Conservation (phyloP, 2,113 vertebrate species). For the Serinus canaria region DNA sequence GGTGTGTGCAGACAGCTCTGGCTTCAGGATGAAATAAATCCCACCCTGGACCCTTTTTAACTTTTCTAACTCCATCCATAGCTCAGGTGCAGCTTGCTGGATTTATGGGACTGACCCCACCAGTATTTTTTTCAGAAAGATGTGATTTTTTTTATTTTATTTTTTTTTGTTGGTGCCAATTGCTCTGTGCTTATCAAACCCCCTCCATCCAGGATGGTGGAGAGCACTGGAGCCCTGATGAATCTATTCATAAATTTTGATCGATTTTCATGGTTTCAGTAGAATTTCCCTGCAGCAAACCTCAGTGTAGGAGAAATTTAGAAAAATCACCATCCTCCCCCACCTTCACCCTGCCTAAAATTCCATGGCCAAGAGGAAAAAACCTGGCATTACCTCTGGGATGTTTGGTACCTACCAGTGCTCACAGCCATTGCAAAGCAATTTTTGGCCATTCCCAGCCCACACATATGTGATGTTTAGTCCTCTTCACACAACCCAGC, state of each 20-base stretch:
- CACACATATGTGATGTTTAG: accelerated
- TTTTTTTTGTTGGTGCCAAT: not conserved
- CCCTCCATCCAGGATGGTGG: not conserved
- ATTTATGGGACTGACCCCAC: not conserved
- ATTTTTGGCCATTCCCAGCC: not conserved
- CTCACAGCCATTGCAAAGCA: not conserved
- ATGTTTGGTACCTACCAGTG: not conserved
- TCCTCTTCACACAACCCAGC: not conserved
- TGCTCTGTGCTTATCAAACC: not conserved
- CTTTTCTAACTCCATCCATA: not conserved
- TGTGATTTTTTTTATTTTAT: not conserved
- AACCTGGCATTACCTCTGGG: not conserved
- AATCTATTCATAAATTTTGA: not conserved
- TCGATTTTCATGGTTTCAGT: accelerated
- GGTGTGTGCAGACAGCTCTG: not conserved
- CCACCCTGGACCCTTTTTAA: not conserved
- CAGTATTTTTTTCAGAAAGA: not conserved
- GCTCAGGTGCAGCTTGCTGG: not conserved
- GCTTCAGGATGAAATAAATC: not conserved
- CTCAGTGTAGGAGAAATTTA: not conserved
- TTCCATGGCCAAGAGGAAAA: not conserved
- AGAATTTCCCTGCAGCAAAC: not conserved
- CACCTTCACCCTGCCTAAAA: not conserved
- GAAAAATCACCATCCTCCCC: not conserved
- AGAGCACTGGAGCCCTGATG: not conserved